These are phyloP conservation scores for Fabriciana adippe DNA, from an alignment of 2,888 invertebrate species.

Conservation along the genomic window DNA sequence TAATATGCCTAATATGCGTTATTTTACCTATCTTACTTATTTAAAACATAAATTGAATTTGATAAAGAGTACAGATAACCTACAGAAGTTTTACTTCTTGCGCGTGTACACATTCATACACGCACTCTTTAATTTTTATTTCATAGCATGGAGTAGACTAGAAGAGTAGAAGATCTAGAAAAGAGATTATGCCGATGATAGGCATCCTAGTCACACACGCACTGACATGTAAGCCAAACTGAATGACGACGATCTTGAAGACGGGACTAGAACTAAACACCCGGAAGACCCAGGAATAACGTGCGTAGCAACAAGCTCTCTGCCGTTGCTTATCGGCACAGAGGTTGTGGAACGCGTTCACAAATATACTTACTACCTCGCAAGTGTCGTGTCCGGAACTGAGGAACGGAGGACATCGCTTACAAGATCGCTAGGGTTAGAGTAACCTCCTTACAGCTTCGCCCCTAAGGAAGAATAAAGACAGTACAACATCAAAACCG, in stretches of 20 bases:
- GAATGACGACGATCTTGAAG: background rate
- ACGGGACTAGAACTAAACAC: background rate
- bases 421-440: background rate
- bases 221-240: too few relatives aligned
- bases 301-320: background rate
- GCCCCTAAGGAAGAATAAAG: background rate
- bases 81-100: too few relatives aligned
- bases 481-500: background rate
- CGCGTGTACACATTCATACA: too few relatives aligned
- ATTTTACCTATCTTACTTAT: too few relatives aligned
- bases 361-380: constrained; percentile 17
- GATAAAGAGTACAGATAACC: too few relatives aligned
- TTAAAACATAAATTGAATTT: too few relatives aligned
- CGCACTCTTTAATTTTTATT: too few relatives aligned
- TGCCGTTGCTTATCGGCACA: constrained; percentile 1
- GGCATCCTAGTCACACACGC: too few relatives aligned
- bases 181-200: too few relatives aligned
- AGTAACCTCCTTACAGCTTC: background rate
- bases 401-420: background rate
- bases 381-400: background rate
- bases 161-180: too few relatives aligned
- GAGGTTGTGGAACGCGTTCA: constrained; percentile 15
- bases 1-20: too few relatives aligned
- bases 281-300: background rate
- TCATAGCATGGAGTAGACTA: too few relatives aligned